Evolutionary conservation across 2,797 vertebrate species (phyloP), one percentile per base, ranked within the genome.

Genomic region (Bucorvus abyssinicus): DNA sequence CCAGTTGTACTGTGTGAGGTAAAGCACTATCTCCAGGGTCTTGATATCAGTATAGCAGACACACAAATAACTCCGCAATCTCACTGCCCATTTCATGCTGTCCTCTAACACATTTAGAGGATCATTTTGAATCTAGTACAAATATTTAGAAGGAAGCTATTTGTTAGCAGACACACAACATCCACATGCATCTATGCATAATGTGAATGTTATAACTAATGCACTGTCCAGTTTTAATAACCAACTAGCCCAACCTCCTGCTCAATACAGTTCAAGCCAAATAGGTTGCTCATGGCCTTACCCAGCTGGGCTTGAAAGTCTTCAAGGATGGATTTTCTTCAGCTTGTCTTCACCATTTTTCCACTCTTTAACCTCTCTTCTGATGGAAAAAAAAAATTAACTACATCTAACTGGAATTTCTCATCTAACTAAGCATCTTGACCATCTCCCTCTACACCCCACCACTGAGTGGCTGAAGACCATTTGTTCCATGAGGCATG

Each of bases 1-100:
- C 22, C 4, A 2, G 44, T 12, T 0, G 0, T 4, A 20, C 32
- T 10, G 19, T 12, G 27, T 27, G 7, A 61, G 16, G n/a, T 19
- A 52, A 9, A 47, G 26, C 7, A 10, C 12, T 19, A 26, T 32
- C 52, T 56, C 38, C 34, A 63, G 56, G 40, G 16, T 9, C 11
- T 53, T 56, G 27, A 3, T n/a, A 20, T 14, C 38, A 14, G 20
- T 36, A 3, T 23, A 29, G 49, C 4, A 84, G 24, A 32, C 19
- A 38, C 13, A 44, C 11, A 23, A 19, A 64, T 30, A 6, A 7
- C n/a, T 38, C 36, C 27, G 40, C 24, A 12, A 7, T 24, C 53
- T 27, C 15, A 50, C 29, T 75, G 40, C 47, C 64, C 27, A 1
- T 36, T n/a, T 47, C 36, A 14, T 3, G 9, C 9, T 36, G 12